Evolutionary conservation across 2,797 vertebrate genomes (phyloP), one percentile per base, ranked within the genome.

Genomic region (Danio albolineatus): DNA sequence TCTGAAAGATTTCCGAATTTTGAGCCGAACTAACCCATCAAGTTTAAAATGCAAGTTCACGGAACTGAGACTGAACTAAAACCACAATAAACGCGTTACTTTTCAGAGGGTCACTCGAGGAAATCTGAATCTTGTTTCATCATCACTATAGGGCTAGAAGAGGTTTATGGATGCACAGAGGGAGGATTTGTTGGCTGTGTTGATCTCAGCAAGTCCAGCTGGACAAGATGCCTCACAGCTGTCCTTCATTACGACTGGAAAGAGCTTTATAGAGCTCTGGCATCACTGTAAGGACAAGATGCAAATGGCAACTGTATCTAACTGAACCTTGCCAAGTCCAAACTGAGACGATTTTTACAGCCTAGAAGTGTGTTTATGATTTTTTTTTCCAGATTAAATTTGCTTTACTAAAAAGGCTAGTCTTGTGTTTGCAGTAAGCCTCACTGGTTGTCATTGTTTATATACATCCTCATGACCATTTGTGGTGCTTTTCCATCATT

Each of bases 161-260:
- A 61, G 66, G 46, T 54, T 79, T 66, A n/a, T 49, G 69, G 43
- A 14, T 17, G 7, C 17, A 46, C n/a, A 39, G 56, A 13, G 46
- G 3, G 57, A 71, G 46, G 56, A 8, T 62, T 79, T 53, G 48
- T 54, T 79, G 76, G 76, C 66, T 5, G 14, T 71, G 56, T 62
- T 61, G 13, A 0, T 61, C 36, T 71, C 4, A 38, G 70, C n/a
- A 13, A 48, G 43, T 73, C 41, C 51, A 78, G 43, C 73, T 78
- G 81, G 70, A 78, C 53, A 41, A 66, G 72, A 76, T 65, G 44
- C 54, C 59, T 77, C 59, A 48, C 73, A 77, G 67, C 73, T 84
- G 73, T 84, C 53, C 64, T 19, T 44, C 36, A 76, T 76, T 82
- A 73, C 56, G 67, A 51, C 60, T 78, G 75, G 65, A 46, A 28